These are phyloP conservation scores for Toxotes chatareus DNA, from an alignment of 2,113 vertebrate genomes.

Conservation along the genomic window DNA sequence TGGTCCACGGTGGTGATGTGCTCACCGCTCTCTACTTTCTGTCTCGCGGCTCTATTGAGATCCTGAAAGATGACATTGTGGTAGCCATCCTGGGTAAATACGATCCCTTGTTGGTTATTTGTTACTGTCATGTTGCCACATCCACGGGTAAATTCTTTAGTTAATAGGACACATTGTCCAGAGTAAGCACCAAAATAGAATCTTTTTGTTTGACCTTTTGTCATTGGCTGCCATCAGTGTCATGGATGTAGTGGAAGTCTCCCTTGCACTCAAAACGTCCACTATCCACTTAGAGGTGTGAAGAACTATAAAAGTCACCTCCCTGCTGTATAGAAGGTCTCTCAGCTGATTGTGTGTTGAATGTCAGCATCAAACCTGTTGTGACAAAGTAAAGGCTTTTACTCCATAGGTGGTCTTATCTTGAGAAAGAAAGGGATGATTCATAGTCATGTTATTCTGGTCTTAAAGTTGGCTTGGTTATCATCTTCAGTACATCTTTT, in stretches of 20 bases:
- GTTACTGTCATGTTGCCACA: background rate
- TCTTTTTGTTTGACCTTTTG: conserved; percentile 39
- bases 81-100: conserved; percentile 97
- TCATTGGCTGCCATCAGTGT: conserved; percentile 14
- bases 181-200: background rate
- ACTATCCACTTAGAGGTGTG: conserved; percentile 16
- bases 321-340: conserved; percentile 25
- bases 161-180: background rate
- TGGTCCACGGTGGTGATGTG: conserved; percentile 95
- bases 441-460: background rate
- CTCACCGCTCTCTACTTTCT: conserved; percentile 97
- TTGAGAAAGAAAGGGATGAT: background rate
- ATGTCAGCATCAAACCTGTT: conserved; percentile 32
- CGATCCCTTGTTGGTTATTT: conserved; percentile 2
- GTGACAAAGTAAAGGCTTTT: background rate
- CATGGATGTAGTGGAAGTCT: background rate
- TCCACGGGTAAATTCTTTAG: background rate
- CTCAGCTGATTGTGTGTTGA: conserved; percentile 24
- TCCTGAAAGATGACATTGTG: conserved; percentile 97
- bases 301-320: conserved; percentile 40
- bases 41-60: conserved; percentile 97
- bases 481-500: background rate
- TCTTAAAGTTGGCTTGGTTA: background rate
- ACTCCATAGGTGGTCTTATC: background rate
- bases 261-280: conserved; percentile 11